These are phyloP conservation scores for Anguilla japonica DNA, from an alignment of 2,113 vertebrate species.

Conservation along the genomic window DNA sequence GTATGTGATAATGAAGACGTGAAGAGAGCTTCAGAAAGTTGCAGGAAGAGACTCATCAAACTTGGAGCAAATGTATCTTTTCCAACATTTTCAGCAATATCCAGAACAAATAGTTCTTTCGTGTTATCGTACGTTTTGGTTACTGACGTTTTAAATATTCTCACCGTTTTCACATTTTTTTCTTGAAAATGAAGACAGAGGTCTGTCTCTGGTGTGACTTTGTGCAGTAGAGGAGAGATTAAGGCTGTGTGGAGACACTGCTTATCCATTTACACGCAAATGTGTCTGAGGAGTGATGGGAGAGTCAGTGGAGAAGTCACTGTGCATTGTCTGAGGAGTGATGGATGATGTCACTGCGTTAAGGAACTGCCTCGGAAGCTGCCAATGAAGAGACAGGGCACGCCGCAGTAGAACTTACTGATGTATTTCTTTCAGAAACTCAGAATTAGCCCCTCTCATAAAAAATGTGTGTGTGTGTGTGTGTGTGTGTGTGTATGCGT, in stretches of 20 bases:
- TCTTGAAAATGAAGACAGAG: neutral
- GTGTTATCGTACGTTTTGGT: too few species aligned
- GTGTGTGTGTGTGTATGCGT: neutral
- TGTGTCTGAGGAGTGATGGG: neutral
- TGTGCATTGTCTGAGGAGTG: neutral
- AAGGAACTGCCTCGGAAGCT: neutral
- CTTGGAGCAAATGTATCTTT: too few species aligned
- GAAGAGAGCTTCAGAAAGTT: too few species aligned
- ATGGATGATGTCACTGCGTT: neutral
- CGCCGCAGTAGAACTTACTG: neutral
- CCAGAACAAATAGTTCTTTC: too few species aligned
- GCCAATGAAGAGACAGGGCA: neutral
- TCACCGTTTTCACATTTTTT: too few species aligned
- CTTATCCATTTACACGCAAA: neutral
- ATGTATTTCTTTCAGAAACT: neutral
- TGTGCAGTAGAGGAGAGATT: neutral
- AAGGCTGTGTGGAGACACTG: too few species aligned
- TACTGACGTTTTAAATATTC: too few species aligned
- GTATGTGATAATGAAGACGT: too few species aligned
- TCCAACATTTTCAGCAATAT: too few species aligned
- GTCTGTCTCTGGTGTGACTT: neutral
- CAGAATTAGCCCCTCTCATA: neutral
- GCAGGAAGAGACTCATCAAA: too few species aligned
- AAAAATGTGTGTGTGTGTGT: neutral
- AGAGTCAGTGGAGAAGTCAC: neutral